phyloP scores from a whole-genome alignment of 2,888 invertebrate species.

The Melitaea athalia region DNA sequence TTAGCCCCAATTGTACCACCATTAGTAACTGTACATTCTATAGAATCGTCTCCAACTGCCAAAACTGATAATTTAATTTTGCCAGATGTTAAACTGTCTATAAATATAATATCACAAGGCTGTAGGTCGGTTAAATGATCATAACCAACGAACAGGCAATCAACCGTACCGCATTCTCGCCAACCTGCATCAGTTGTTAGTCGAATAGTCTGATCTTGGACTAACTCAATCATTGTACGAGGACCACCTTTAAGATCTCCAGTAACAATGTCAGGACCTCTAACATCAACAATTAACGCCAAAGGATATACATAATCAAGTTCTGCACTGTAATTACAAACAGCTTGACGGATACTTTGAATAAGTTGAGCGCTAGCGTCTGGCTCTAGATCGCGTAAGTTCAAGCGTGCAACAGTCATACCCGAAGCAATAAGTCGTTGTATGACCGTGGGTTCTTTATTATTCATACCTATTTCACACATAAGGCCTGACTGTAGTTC shows the following conservation, averaged over 20 bases:
- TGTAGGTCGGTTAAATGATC: constrained; percentile 77
- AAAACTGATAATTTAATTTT: constrained; percentile 63
- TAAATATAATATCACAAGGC: constrained; percentile 72
- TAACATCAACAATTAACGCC: constrained; percentile 69
- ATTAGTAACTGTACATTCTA: constrained; percentile 77
- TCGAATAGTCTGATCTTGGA: constrained; percentile 63
- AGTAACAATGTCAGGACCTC: constrained; percentile 69
- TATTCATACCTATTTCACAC: constrained; percentile 71
- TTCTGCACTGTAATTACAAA: constrained; percentile 75
- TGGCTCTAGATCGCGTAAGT: constrained; percentile 69
- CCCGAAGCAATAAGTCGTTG: constrained; percentile 74
- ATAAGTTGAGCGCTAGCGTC: constrained; percentile 70
- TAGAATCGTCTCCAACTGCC: constrained; percentile 70
- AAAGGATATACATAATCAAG: constrained; percentile 76
- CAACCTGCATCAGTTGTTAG: constrained; percentile 79
- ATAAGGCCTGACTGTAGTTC: constrained; percentile 73
- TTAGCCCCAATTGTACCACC: constrained; percentile 79
- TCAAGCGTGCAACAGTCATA: constrained; percentile 74
- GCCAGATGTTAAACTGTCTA: constrained; percentile 69
- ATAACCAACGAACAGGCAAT: constrained; percentile 81
- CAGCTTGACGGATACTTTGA: constrained; percentile 73
- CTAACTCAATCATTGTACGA: constrained; percentile 59
- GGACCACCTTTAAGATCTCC: constrained; percentile 72
- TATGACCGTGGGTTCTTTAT: constrained; percentile 65
- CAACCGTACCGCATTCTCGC: constrained; percentile 78